These are phyloP conservation scores for Trissolcus japonicus DNA, from an alignment of 2,888 invertebrate genomes.

Conservation along the genomic window DNA sequence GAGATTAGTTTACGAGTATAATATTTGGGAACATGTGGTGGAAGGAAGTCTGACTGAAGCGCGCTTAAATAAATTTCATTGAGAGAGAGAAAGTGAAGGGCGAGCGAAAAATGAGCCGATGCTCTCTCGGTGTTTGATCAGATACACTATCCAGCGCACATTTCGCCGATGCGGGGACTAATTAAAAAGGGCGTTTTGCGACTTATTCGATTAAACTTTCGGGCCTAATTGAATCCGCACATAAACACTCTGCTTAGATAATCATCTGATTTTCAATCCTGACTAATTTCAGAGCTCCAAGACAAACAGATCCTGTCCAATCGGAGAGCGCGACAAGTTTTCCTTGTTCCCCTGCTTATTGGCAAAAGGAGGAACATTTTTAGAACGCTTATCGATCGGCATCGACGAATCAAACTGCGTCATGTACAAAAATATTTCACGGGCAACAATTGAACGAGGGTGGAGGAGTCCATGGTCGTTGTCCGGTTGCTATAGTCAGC, in stretches of 20 bases:
- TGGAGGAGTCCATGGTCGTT: conserved; percentile 46
- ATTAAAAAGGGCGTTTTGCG: conserved; percentile 68
- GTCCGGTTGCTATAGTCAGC: conserved; percentile 56
- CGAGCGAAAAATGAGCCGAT: conserved; percentile 46
- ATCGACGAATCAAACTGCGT: conserved; percentile 30
- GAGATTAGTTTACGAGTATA: conserved; percentile 27
- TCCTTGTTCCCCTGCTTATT: too few species aligned
- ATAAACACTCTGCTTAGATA: conserved; percentile 50
- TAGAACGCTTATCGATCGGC: conserved; percentile 17
- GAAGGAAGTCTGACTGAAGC: conserved; percentile 41
- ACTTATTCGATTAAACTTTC: conserved; percentile 67
- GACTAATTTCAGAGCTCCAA: conserved; percentile 24
- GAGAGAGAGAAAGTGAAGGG: conserved; percentile 31
- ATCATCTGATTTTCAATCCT: conserved; percentile 52
- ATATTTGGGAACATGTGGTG: conserved; percentile 48
- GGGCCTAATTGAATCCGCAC: conserved; percentile 52
- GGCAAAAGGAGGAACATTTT: too few species aligned
- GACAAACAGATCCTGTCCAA: neutral
- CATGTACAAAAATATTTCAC: conserved; percentile 37
- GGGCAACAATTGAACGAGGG: conserved; percentile 36
- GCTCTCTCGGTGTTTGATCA: conserved; percentile 50
- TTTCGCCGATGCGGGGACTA: conserved; percentile 62
- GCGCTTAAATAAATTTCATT: conserved; percentile 43
- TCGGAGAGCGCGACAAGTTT: neutral
- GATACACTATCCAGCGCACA: conserved; percentile 53